Evolutionary conservation across 1,140 invertebrate genomes (phyloP).

Genomic region (Neodiprion fabricii): DNA sequence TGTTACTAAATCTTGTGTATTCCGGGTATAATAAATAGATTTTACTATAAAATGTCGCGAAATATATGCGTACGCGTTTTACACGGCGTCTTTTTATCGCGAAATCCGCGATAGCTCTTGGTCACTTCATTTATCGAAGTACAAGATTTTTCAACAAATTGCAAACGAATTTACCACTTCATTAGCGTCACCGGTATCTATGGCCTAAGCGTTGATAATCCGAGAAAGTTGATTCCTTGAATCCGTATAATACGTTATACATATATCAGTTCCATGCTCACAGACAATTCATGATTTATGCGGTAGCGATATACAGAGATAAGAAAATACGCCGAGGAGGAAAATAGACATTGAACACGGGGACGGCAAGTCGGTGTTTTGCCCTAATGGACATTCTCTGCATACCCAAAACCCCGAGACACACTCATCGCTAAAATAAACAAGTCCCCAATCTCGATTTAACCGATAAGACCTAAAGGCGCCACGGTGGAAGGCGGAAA

Average conservation of each 20-base stretch:
- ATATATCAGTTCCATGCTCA: background rate
- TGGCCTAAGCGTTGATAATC: too few relatives aligned
- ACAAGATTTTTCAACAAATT: too few relatives aligned
- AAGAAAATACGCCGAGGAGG: background rate
- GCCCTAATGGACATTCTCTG: constrained; percentile 1
- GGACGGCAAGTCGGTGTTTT: background rate
- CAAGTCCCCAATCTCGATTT: constrained; percentile 7
- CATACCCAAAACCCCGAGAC: background rate
- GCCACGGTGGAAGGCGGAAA: background rate
- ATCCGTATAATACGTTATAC: background rate
- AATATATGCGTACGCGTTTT: too few relatives aligned
- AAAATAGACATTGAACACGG: background rate
- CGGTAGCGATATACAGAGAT: background rate
- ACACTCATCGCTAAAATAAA: constrained; percentile 7
- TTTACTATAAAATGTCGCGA: background rate
- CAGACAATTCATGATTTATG: background rate
- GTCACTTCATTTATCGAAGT: too few relatives aligned
- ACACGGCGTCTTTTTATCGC: too few relatives aligned
- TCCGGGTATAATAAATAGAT: background rate
- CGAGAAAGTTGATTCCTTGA: too few relatives aligned
- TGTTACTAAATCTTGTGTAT: background rate
- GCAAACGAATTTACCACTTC: too few relatives aligned
- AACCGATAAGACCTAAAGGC: background rate
- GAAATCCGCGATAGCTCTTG: too few relatives aligned
- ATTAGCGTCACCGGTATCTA: too few relatives aligned